Evolutionary conservation across 2,797 vertebrate genomes (phyloP), one percentile per base, ranked within the genome.

Genomic region (Coracias cyanogaster): DNA sequence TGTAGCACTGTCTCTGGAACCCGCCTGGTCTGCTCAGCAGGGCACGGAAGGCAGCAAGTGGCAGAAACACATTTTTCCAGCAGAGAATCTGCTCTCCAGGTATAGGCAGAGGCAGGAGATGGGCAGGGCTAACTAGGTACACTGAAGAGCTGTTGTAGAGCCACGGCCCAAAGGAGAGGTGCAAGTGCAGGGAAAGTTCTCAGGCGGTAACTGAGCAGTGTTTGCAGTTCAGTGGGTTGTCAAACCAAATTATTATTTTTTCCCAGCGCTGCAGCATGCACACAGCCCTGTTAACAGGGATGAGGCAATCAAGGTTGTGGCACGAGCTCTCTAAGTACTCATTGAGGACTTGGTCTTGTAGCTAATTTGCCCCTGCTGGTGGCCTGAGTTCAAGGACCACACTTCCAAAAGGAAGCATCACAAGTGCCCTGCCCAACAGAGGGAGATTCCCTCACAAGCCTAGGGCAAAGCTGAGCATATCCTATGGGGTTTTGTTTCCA

Each of bases 321-420:
- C 0, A 0, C 19, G 25, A 82, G 25, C 12, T 21, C 29, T 25
- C 6, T 8, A 51, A 41, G 22, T 28, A 16, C 49, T 80, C 58
- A 33, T 3, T 0, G 2, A 33, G 33, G 28, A 26, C 25, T 31
- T 48, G 7, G 28, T 54, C 33, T 12, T 62, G 25, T 69, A 46
- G 60, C 15, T 21, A 26, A 0, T 49, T 26, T 39, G 29, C 41
- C 49, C 64, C 29, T 33, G 45, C 49, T 37, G 24, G 33, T 6
- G 22, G 39, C 49, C 39, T 46, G 60, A 69, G 35, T n/a, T 24
- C 33, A 35, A 1, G 3, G 1, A 58, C 24, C 28, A 48, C 20
- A 2, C 14, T 26, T 76, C 62, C 33, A 49, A 52, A 61, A 85
- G 19, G 21, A 82, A 74, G n/a, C 43, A 45, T 25, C 43, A 8